Conservation (phyloP, 2,888 invertebrate species). For the Phanerotoma sp. region DNA sequence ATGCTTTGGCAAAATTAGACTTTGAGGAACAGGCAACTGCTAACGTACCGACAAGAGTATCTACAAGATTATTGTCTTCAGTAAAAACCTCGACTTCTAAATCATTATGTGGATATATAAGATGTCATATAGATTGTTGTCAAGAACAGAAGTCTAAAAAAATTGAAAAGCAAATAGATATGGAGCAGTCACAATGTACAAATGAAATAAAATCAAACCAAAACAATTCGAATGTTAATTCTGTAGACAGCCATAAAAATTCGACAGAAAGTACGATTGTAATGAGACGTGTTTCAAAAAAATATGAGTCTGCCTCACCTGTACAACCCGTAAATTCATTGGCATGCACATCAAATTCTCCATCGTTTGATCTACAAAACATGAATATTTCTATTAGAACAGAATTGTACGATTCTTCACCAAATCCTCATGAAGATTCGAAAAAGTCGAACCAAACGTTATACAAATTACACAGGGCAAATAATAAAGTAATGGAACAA, state of each 20-base stretch:
- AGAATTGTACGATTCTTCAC: constrained; percentile 49
- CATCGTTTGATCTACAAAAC: constrained; percentile 41
- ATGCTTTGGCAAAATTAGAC: constrained; percentile 42
- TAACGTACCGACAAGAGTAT: constrained; percentile 17
- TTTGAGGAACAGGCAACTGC: constrained; percentile 44
- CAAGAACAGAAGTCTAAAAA: background rate
- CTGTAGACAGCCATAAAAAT: constrained; percentile 22
- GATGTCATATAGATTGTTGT: constrained; percentile 14
- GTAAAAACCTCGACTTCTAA: constrained; percentile 2
- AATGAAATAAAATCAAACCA: background rate
- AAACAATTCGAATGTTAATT: background rate
- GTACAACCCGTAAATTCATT: constrained; percentile 6
- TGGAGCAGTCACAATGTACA: background rate
- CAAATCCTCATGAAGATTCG: constrained; percentile 38
- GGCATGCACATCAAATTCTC: constrained; percentile 14
- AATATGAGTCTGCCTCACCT: constrained; percentile 30
- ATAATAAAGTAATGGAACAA: too few relatives aligned
- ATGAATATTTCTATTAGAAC: constrained; percentile 53
- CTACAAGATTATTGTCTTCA: background rate
- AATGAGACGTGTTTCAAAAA: constrained; percentile 40
- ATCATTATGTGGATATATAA: background rate
- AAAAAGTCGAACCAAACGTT: constrained; percentile 37
- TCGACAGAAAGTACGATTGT: constrained; percentile 37
- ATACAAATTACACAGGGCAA: too few relatives aligned
- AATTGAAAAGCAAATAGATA: background rate